Evolutionary conservation across 2,113 vertebrate species (phyloP), one percentile per base, ranked within the genome.

Genomic region (Gnathonemus echidnorhynchus): DNA sequence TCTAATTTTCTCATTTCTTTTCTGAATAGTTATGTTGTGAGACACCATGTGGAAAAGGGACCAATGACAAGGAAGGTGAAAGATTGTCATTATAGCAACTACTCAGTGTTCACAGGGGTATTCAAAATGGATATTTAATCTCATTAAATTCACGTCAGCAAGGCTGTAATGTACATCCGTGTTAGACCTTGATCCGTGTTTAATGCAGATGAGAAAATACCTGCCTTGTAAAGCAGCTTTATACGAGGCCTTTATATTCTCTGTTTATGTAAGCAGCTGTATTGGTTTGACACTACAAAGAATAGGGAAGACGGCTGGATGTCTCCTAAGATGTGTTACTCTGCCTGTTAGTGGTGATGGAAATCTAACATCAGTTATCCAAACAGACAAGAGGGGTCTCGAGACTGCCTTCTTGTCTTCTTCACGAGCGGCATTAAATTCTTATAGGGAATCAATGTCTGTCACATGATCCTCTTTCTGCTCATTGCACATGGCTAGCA

Each of bases 311-410:
- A 80, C 80, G 66, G 70, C 42, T 48, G 2, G 17, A 50, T 83
- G 70, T 89, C 70, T 52, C 66, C 19, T 31, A 80, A 89, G 70
- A 80, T 52, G 39, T 24, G 45, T 83, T 89, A 83, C 88, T 42
- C 42, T 83, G 42, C 39, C 35, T 21, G 24, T 83, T 21, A 46
- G 45, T 5, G 42, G 62, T 49, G 24, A 88, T 45, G 46, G 24
- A 74, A 88, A 88, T 52, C 15, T 70, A 48, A 80, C n/a, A 80
- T 74, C 27, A 77, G 7, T 88, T 88, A 42, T 62, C n/a, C 3
- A 31, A 70, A 70, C 62, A 42, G 74, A 42, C 74, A 39, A 80
- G 35, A n/a, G 56, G 56, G 24, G 5, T 56, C 66, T 13, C 15
- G 66, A 74, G 66, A 4, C 87, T n/a, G 9, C 24, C 6, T 49